Percentiles rank a stretch among this genome's conserved stretches.
phyloP scores from a whole-genome alignment of 2,113 vertebrate genomes.

The Calyptommatus sinebrachiatus region DNA sequence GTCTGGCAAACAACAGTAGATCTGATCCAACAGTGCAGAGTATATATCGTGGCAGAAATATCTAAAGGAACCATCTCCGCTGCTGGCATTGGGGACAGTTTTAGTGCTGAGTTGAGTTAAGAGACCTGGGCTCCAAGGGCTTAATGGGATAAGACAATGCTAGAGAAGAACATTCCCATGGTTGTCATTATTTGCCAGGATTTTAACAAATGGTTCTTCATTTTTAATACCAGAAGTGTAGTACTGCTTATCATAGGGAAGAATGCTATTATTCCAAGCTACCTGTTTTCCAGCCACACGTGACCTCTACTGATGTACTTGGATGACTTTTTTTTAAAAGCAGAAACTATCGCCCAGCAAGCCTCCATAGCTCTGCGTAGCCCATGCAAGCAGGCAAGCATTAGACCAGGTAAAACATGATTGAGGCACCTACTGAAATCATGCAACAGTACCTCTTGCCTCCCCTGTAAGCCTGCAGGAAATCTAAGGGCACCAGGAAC shows the following conservation, averaged over 20 bases:
- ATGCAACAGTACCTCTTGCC: conserved; percentile 44
- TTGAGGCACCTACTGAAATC: conserved; percentile 50
- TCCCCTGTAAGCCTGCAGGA: conserved; percentile 29
- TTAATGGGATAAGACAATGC: background rate
- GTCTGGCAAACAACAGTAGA: background rate
- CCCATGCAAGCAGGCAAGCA: conserved; percentile 61
- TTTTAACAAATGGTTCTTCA: background rate
- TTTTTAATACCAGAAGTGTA: background rate
- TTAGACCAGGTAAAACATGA: conserved; percentile 41
- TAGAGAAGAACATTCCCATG: background rate
- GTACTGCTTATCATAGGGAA: background rate
- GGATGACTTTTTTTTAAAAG: conserved; percentile 37
- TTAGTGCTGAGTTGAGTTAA: background rate
- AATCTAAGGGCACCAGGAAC: conserved; percentile 39
- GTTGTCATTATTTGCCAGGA: background rate
- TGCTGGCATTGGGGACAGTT: background rate
- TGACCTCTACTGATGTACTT: conserved; percentile 43
- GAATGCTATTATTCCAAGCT: conserved; percentile 3
- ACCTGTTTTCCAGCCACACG: conserved; percentile 42
- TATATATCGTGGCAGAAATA: conserved; percentile 18
- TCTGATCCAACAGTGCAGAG: conserved; percentile 12
- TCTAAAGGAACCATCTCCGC: conserved; percentile 31
- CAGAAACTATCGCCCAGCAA: conserved; percentile 48
- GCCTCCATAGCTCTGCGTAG: conserved; percentile 50
- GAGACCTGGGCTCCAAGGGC: background rate